Evolutionary conservation across 2,113 vertebrate genomes (phyloP), one percentile per base, ranked within the genome.

Genomic region (Oplegnathus fasciatus): DNA sequence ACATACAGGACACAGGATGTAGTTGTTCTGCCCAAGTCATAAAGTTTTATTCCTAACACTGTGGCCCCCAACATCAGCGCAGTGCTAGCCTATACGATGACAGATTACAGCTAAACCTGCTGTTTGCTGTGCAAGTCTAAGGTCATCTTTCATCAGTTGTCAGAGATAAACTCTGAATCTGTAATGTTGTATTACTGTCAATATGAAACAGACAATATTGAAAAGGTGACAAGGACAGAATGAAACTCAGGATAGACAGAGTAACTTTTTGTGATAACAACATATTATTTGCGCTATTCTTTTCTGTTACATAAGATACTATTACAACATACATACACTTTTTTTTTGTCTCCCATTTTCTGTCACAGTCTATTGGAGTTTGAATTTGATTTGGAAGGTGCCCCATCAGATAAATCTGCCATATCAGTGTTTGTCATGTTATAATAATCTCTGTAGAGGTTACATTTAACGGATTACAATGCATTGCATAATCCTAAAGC

Each of bases 1-100:
- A 88, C 85, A 96, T 93, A 96, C 91, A 93, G 91, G 72, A 93
- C 91, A 96, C 83, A 92, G 60, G 55, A 76, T 90, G 72, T 76
- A 86, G 46, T 87, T 55, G 42, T 75, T 82, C 52, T 86, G 40
- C 62, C 70, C 26, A 61, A 57, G 60, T 88, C 48, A 75, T 75
- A 82, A 79, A 65, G 28, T 40, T 78, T 76, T 42, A 55, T 42
- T 67, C 46, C 30, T 22, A 58, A 72, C 5, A 50, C 17, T 67
- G 37, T 71, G 73, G 80, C 28, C 40, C 52, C 70, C 17, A 64
- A 78, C 13, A 82, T 66, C 11, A 44, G 22, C 20, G 18, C n/a
- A 42, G 28, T 48, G 40, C 15, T 64, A 37, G 13, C 2, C 40
- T 30, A 26, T 48, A 6, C 0, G 26, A 4, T 5, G 50, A 61